These are phyloP conservation scores for Avahi laniger DNA, from an alignment of 2,797 vertebrate species.

Conservation along the genomic window DNA sequence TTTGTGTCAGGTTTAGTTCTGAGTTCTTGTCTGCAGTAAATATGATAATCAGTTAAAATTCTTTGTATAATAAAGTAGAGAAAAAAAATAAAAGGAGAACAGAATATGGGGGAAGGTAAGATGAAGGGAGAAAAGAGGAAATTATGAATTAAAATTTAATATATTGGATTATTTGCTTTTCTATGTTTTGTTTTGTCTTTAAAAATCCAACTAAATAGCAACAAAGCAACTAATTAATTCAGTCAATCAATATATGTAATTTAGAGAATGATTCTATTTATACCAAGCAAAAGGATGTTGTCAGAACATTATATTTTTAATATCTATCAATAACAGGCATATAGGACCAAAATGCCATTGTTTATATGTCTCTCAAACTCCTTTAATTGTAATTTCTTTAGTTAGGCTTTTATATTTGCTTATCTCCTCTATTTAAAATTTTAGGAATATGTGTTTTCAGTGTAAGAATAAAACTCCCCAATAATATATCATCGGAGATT, in stretches of 20 bases:
- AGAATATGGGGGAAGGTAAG: background rate
- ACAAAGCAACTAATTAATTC: slow-evolving; percentile 28
- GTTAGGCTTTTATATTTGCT: slow-evolving; percentile 12
- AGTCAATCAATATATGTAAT: background rate
- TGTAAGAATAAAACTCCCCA: background rate
- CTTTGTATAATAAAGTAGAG: background rate
- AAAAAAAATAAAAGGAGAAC: background rate
- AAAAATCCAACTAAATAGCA: slow-evolving; percentile 6
- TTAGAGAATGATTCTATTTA: background rate
- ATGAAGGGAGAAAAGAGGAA: background rate
- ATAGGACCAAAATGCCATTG: background rate
- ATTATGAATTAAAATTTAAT: slow-evolving; percentile 22
- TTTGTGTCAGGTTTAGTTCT: background rate
- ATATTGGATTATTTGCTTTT: background rate
- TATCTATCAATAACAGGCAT: background rate
- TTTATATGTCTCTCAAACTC: background rate
- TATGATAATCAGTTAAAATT: background rate
- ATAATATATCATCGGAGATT: slow-evolving; percentile 17
- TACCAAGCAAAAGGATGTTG: background rate
- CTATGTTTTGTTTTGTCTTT: background rate
- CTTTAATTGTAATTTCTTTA: slow-evolving; percentile 11
- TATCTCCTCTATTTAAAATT: background rate
- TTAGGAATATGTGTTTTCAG: background rate
- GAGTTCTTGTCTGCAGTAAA: background rate
- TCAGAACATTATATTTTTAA: background rate